Conservation (phyloP, 2,113 vertebrate genomes). For the Lathamus discolor region DNA sequence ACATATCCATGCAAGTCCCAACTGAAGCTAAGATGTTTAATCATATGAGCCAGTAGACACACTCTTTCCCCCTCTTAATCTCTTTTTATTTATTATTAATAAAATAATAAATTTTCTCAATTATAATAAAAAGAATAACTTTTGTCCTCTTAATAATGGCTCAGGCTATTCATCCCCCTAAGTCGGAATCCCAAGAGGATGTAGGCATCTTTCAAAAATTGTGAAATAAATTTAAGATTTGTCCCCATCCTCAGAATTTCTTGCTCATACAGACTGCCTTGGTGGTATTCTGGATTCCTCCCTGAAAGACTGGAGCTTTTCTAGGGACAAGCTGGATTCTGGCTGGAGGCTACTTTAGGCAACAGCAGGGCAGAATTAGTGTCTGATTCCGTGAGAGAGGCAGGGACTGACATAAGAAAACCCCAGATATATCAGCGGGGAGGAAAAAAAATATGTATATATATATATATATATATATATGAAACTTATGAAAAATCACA, state of each 20-base stretch:
- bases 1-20: not conserved
- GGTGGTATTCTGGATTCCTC: not conserved
- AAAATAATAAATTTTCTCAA: too few species aligned
- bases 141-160: not conserved
- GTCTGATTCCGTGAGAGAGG: not conserved
- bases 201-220: not conserved
- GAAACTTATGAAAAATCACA: not conserved
- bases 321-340: not conserved
- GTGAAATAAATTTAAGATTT: not conserved
- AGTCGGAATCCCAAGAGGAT: not conserved
- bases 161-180: not conserved
- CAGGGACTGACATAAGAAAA: not conserved
- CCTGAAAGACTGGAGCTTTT: not conserved
- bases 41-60: not conserved
- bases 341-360: accelerated
- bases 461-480: too few species aligned
- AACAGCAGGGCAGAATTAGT: not conserved
- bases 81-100: too few species aligned
- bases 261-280: not conserved
- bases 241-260: not conserved
- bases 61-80: not conserved
- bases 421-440: not conserved
- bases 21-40: not conserved
- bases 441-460: not conserved
- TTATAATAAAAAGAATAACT: too few species aligned